Conservation (phyloP, 2,113 vertebrate genomes). For the Antennarius striatus region DNA sequence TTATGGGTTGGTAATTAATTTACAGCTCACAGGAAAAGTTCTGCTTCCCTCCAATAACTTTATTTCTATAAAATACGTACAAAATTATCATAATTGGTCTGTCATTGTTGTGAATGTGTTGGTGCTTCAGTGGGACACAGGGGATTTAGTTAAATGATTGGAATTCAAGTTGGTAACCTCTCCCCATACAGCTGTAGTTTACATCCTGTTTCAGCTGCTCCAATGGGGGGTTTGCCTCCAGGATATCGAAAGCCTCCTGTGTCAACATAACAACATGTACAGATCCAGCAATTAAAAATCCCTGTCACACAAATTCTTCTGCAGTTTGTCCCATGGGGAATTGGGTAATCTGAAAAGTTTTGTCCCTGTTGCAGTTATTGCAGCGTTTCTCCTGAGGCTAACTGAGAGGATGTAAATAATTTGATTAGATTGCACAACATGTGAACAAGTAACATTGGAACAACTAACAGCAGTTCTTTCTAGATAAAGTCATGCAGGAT, state of each 20-base stretch:
- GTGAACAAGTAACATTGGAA: conserved; percentile 1
- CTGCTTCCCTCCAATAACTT: conserved; percentile 8
- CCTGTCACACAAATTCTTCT: background rate
- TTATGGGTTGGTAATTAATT: conserved; percentile 14
- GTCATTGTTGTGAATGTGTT: background rate
- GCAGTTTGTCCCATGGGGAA: background rate
- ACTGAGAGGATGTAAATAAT: background rate
- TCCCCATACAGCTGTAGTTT: conserved; percentile 37
- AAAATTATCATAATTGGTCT: conserved; percentile 14
- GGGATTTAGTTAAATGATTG: conserved; percentile 6
- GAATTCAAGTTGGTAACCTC: conserved; percentile 12
- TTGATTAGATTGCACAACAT: background rate
- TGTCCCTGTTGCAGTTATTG: background rate
- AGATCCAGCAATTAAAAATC: conserved; percentile 1
- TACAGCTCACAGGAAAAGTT: background rate
- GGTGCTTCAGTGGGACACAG: conserved; percentile 10
- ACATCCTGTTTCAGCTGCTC: conserved; percentile 30
- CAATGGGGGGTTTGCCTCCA: background rate
- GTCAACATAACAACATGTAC: conserved; percentile 22
- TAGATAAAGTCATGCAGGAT: background rate
- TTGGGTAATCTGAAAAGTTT: background rate
- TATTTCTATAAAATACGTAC: background rate
- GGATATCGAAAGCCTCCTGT: conserved; percentile 13
- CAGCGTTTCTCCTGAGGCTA: background rate
- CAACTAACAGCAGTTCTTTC: background rate